Percentiles rank a stretch among this genome's conserved stretches.
Evolutionary conservation across 2,888 invertebrate species (phyloP).

Genomic region (Eurois occulta): DNA sequence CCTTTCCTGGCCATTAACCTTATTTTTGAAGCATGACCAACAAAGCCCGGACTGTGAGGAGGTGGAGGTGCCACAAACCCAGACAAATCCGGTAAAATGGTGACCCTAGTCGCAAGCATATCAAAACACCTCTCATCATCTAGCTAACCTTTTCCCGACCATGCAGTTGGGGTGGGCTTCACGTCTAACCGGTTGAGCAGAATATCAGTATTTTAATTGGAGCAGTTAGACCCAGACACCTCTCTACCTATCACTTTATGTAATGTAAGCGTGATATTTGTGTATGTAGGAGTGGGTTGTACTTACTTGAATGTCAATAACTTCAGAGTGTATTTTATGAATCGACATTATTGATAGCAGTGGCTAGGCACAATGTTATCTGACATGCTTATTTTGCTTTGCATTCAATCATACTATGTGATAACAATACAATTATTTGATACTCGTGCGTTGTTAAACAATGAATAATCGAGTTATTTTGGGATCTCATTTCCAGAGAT

Average conservation of each 20-base stretch:
- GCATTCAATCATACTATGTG: constrained; percentile 29
- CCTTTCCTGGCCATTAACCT: no score
- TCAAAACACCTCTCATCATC: background rate
- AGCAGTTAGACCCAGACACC: background rate
- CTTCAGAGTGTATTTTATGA: constrained; percentile 69
- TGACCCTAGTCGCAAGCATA: background rate
- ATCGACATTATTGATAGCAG: constrained; percentile 37
- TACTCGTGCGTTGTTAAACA: background rate
- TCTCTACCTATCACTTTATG: background rate
- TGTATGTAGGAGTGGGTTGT: background rate
- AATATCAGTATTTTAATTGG: no score
- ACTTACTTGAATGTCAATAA: constrained; percentile 74
- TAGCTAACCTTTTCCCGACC: no score
- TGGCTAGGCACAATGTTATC: constrained; percentile 17
- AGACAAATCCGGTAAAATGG: background rate
- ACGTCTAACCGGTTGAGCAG: no score
- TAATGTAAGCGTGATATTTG: background rate
- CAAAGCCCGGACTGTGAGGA: no score
- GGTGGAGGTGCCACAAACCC: background rate
- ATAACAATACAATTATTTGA: background rate
- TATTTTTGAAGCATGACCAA: no score
- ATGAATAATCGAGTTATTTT: background rate
- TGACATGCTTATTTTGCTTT: constrained; percentile 53
- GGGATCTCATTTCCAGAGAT: background rate
- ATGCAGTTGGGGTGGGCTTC: no score